Base-by-base conservation (phyloP, 2,113 vertebrate species). In the Callipepla californica region DNA sequence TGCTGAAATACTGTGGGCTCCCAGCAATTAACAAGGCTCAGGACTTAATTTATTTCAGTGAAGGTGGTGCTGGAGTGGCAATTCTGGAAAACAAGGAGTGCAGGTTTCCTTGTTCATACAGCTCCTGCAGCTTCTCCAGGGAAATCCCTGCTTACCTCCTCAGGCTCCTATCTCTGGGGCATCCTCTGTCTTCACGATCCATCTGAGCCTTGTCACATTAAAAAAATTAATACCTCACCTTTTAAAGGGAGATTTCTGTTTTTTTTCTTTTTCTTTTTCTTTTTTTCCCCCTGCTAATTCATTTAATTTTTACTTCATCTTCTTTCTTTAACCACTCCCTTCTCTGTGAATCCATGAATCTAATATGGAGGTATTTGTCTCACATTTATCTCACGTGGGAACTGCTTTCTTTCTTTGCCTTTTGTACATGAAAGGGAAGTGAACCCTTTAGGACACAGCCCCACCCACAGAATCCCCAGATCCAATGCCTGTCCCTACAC, bases 401-500 rank as follows among this genome's bases (percentile, higher is more conserved):
- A 67, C 6, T 14, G 32, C 79, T 92, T 80, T 68, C 48, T 88
- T 68, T 36, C 51, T 62, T 40, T 72, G 76, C 16, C 32, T 32
- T 47, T 58, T 16, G 40, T 79, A 40, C 10, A 44, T 6, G 77
- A 34, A 65, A 67, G 66, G 1, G 47, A 28, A 7, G 15, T n/a
- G 86, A 11, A 73, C 44, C 6, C 51, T 21, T 63, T 30, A 80
- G 18, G 22, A 55, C 51, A 15, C 25, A 85, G 72, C 69, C 74
- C n/a, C 3, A 70, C 63, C 51, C 66, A 65, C 61, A 51, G 73
- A 68, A 48, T 7, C 48, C 48, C 88, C 80, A 57, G 65, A 22
- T 34, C 38, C 44, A 14, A 36, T 0, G 1, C 19, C 63, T 83
- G 68, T 26, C 1, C 1, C 30, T 0, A 0, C 22, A 51, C 58